Percentiles rank a stretch among this genome's conserved stretches.
These are phyloP conservation scores for Poicephalus meyeri DNA, from an alignment of 2,113 vertebrate genomes.

Conservation along the genomic window DNA sequence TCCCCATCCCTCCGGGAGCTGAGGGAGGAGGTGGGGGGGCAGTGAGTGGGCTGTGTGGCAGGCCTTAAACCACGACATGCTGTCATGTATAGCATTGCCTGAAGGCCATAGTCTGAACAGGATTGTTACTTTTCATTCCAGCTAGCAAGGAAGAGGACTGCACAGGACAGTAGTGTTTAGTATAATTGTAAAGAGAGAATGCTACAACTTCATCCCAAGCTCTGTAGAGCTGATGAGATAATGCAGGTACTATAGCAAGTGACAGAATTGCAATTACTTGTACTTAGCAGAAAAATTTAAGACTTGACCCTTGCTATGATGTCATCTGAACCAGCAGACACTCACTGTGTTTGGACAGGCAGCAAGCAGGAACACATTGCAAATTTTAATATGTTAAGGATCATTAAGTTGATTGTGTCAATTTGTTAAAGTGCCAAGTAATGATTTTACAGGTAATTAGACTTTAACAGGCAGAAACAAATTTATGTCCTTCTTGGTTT, in stretches of 20 bases:
- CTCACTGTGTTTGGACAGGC: constrained; percentile 35
- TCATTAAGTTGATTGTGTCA: constrained; percentile 74
- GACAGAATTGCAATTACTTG: neutral
- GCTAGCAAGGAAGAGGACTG: neutral
- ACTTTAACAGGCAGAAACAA: constrained; percentile 74
- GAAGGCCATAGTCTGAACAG: neutral
- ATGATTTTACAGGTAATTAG: constrained; percentile 82
- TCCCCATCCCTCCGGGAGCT: too few species aligned
- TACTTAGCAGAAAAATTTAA: constrained; percentile 32
- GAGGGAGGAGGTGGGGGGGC: too few species aligned
- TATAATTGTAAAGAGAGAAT: neutral
- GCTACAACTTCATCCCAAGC: neutral
- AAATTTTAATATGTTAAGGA: constrained; percentile 64
- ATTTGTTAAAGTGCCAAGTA: constrained; percentile 77
- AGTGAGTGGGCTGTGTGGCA: too few species aligned
- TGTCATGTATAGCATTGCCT: neutral
- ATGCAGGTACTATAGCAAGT: neutral
- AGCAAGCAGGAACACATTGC: constrained; percentile 50
- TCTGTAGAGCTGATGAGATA: neutral
- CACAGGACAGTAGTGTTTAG: neutral
- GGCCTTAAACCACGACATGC: too few species aligned
- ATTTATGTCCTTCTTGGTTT: constrained; percentile 72
- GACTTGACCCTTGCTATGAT: constrained; percentile 39
- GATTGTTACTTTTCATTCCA: neutral
- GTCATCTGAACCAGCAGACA: constrained; percentile 51